Conservation (phyloP, 2,888 invertebrate species). For the Cacoxenus indagator region DNA sequence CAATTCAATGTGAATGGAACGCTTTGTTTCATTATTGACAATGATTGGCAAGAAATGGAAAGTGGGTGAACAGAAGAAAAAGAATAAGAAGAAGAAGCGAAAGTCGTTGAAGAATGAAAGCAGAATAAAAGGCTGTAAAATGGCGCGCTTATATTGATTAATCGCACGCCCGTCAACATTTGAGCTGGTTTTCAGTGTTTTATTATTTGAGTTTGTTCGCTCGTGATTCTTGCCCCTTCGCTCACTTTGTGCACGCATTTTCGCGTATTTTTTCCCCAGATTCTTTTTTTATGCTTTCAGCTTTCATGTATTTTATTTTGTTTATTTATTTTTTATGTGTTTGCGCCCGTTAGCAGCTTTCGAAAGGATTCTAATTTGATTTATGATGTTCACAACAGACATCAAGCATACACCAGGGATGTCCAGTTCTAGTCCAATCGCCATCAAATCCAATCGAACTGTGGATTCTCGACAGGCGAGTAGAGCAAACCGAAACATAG, state of each 20-base stretch:
- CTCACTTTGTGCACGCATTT: not conserved
- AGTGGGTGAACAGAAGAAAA: too few relatives aligned
- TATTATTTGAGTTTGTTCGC: not conserved
- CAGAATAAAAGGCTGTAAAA: not conserved
- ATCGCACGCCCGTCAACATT: not conserved
- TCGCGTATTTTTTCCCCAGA: not conserved
- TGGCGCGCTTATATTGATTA: not conserved
- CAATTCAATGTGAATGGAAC: not conserved
- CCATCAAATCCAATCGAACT: not conserved
- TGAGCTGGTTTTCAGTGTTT: slow-evolving; percentile 1
- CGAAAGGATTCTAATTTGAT: slow-evolving; percentile 6
- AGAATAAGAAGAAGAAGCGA: not conserved
- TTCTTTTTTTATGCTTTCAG: not conserved
- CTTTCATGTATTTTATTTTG: not conserved
- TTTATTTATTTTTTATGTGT: slow-evolving; percentile 1
- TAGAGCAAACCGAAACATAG: not conserved
- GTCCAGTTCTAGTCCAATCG: not conserved
- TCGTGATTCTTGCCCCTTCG: not conserved
- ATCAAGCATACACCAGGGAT: not conserved
- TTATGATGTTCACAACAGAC: slow-evolving; percentile 5
- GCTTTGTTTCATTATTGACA: too few relatives aligned
- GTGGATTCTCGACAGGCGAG: too few relatives aligned
- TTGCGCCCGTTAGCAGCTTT: not conserved
- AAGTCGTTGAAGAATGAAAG: not conserved
- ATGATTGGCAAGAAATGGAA: too few relatives aligned